Evolutionary conservation across 2,113 vertebrate species (phyloP).

Genomic region (Onychostoma macrolepis): DNA sequence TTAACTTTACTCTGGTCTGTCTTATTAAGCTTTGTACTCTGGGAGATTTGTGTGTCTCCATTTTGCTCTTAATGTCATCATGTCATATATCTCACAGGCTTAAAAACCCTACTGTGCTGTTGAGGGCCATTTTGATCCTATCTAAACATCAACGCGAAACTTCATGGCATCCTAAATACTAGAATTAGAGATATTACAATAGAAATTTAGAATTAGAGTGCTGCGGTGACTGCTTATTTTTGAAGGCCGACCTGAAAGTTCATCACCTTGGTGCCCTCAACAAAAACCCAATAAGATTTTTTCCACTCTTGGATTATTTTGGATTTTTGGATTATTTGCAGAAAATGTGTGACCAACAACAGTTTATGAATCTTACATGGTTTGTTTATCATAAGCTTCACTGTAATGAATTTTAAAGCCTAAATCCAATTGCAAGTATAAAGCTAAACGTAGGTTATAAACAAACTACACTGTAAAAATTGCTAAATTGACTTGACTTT

Average conservation of each 20-base stretch:
- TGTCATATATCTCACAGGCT: background rate
- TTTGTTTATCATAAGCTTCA: background rate
- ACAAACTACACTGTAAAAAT: too few relatives aligned
- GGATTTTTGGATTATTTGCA: background rate
- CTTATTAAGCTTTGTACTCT: slow-evolving; percentile 17
- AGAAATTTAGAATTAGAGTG: background rate
- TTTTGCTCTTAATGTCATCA: background rate
- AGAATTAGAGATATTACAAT: background rate
- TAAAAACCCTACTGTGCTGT: background rate
- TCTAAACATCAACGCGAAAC: background rate
- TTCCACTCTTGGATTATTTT: too few relatives aligned
- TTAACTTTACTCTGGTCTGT: slow-evolving; percentile 28
- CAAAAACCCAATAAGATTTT: background rate
- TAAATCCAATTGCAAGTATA: background rate
- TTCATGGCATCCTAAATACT: background rate
- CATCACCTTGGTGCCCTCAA: background rate
- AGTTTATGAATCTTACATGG: background rate
- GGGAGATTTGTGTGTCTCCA: background rate
- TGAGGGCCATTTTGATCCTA: background rate
- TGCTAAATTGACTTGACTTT: too few relatives aligned
- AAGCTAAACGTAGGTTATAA: background rate
- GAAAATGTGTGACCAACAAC: background rate
- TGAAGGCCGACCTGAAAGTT: background rate
- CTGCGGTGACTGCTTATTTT: background rate
- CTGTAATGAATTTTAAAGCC: background rate